Evolutionary conservation across 1,140 invertebrate genomes (phyloP).

Genomic region (Danaus plexippus): DNA sequence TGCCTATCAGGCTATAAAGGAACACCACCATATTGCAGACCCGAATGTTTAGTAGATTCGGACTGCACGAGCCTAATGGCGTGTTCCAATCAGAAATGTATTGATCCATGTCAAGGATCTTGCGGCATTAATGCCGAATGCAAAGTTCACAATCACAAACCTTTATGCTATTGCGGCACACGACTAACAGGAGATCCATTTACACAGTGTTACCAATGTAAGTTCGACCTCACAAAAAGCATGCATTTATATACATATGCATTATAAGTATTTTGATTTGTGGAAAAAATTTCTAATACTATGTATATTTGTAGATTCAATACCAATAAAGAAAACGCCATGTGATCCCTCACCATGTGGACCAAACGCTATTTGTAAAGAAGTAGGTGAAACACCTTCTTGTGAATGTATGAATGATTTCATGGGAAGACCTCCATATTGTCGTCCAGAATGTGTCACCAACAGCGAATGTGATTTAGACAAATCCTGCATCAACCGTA

Average conservation of each 20-base stretch:
- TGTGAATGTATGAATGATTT: slow-evolving; percentile 83
- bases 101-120: slow-evolving; percentile 83
- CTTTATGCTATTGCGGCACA: slow-evolving; percentile 76
- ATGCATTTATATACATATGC: background rate
- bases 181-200: slow-evolving; percentile 77
- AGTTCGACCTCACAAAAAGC: slow-evolving; percentile 18
- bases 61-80: slow-evolving; percentile 85
- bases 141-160: slow-evolving; percentile 75
- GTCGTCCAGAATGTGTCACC: slow-evolving; percentile 79
- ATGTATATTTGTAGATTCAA: slow-evolving; percentile 54
- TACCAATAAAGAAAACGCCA: slow-evolving; percentile 63
- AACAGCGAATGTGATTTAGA: slow-evolving; percentile 81
- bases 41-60: slow-evolving; percentile 79
- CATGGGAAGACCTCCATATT: slow-evolving; percentile 78
- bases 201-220: slow-evolving; percentile 53
- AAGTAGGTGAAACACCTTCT: slow-evolving; percentile 77
- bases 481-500: slow-evolving; percentile 80
- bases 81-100: slow-evolving; percentile 88
- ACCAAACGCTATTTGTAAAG: slow-evolving; percentile 82
- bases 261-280: too few species aligned
- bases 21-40: slow-evolving; percentile 80
- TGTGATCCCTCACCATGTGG: slow-evolving; percentile 76
- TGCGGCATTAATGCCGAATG: slow-evolving; percentile 77
- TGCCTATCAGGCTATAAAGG: slow-evolving; percentile 81
- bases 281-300: too few species aligned